Conservation (phyloP, 1,140 invertebrate species). For the Drosophila aff. region DNA sequence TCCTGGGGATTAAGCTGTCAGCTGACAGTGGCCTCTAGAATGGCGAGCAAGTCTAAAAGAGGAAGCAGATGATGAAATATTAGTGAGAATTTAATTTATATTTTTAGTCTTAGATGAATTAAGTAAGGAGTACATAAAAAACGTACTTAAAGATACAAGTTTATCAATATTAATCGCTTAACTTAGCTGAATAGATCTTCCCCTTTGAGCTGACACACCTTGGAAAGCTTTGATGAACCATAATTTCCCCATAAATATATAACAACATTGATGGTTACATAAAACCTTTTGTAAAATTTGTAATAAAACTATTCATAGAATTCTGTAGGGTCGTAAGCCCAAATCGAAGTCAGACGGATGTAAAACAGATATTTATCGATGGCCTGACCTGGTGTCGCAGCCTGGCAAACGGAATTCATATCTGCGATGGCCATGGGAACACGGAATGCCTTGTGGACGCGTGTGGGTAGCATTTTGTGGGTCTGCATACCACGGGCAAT, state of each 20-base stretch:
- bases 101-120: neutral
- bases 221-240: neutral
- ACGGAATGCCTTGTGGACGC: conserved; percentile 28
- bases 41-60: conserved; percentile 37
- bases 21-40: conserved; percentile 29
- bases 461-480: conserved; percentile 48
- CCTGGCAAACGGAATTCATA: conserved; percentile 42
- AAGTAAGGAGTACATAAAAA: no score
- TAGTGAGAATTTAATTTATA: neutral
- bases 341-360: conserved; percentile 1
- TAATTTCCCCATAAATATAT: no score
- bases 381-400: conserved; percentile 3
- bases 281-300: no score
- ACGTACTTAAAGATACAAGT: no score
- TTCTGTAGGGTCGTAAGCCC: neutral
- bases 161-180: no score
- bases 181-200: neutral
- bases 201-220: neutral
- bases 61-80: neutral
- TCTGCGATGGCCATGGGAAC: conserved; percentile 48
- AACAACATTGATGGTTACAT: no score
- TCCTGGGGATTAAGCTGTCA: conserved; percentile 1
- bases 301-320: neutral
- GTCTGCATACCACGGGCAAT: conserved; percentile 45
- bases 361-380: conserved; percentile 11